Conservation (phyloP, 1,140 invertebrate genomes). For the Zophobas atratus region DNA sequence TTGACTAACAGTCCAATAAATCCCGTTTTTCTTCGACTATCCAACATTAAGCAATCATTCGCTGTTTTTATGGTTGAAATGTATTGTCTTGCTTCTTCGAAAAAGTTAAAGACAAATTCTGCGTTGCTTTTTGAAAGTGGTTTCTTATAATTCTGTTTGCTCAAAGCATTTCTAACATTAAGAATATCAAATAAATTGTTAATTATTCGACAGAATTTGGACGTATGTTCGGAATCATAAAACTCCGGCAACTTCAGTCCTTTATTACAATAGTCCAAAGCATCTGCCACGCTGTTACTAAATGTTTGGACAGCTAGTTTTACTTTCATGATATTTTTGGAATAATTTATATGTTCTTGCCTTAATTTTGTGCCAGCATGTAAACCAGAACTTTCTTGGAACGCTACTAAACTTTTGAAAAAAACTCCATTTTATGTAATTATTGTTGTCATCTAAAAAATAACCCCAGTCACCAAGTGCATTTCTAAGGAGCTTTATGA, state of each 20-base stretch:
- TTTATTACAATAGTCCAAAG: slow-evolving; percentile 55
- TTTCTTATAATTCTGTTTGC: slow-evolving; percentile 14
- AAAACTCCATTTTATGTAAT: slow-evolving; percentile 31
- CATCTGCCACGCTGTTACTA: slow-evolving; percentile 56
- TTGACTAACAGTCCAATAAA: neutral
- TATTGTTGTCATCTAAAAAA: slow-evolving; percentile 53
- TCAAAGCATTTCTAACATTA: slow-evolving; percentile 24
- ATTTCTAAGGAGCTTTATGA: slow-evolving; percentile 61
- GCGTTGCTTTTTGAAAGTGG: slow-evolving; percentile 1
- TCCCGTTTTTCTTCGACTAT: neutral
- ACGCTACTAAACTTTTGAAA: slow-evolving; percentile 51
- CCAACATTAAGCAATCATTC: neutral
- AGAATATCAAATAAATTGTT: slow-evolving; percentile 59
- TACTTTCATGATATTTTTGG: slow-evolving; percentile 64
- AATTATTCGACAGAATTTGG: slow-evolving; percentile 56
- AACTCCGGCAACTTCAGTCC: slow-evolving; percentile 51
- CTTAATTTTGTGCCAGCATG: slow-evolving; percentile 61
- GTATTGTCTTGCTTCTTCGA: slow-evolving; percentile 7
- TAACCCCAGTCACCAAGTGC: slow-evolving; percentile 54
- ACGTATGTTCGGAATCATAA: slow-evolving; percentile 46
- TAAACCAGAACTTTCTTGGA: slow-evolving; percentile 59
- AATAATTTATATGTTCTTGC: slow-evolving; percentile 59
- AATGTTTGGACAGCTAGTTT: slow-evolving; percentile 61
- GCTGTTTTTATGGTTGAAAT: neutral
- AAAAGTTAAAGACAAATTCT: slow-evolving; percentile 16